Percentiles rank a stretch among this genome's conserved stretches.
phyloP scores from a whole-genome alignment of 2,888 invertebrate species.

The Heliconius sara region DNA sequence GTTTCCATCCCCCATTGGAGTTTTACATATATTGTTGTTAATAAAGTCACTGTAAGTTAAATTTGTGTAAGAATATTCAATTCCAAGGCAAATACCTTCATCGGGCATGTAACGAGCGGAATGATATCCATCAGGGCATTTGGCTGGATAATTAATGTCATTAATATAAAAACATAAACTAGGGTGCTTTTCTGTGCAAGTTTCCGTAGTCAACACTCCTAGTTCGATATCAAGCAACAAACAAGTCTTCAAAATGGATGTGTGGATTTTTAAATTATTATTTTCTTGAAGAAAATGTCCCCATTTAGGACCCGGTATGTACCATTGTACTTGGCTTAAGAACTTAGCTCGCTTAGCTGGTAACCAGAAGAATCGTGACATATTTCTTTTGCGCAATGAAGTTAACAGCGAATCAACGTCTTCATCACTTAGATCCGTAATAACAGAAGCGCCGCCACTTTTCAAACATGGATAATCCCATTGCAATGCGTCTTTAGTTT shows the following conservation, averaged over 20 bases:
- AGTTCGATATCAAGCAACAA: constrained; percentile 64
- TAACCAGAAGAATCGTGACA: constrained; percentile 74
- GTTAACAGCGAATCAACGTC: constrained; percentile 62
- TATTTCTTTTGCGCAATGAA: constrained; percentile 58
- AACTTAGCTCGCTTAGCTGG: constrained; percentile 73
- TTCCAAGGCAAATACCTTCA: constrained; percentile 69
- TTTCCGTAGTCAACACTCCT: constrained; percentile 59
- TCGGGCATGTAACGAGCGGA: constrained; percentile 67
- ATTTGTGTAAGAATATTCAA: constrained; percentile 61
- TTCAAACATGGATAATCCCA: constrained; percentile 74
- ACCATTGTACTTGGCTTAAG: constrained; percentile 75
- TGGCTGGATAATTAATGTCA: constrained; percentile 64
- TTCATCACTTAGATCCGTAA: constrained; percentile 64
- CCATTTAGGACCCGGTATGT: constrained; percentile 79
- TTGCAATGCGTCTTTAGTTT: constrained; percentile 56
- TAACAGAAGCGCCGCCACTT: constrained; percentile 70
- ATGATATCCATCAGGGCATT: constrained; percentile 71
- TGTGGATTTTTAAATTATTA: constrained; percentile 52
- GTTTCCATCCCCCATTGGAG: constrained; percentile 60
- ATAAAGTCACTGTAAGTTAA: constrained; percentile 62
- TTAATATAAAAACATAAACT: constrained; percentile 74
- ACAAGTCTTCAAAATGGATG: constrained; percentile 64
- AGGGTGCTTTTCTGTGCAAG: constrained; percentile 64
- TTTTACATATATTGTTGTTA: constrained; percentile 57
- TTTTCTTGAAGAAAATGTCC: constrained; percentile 57